These are phyloP conservation scores for Leptinotarsa juncta DNA, from an alignment of 2,888 invertebrate genomes.

Conservation along the genomic window DNA sequence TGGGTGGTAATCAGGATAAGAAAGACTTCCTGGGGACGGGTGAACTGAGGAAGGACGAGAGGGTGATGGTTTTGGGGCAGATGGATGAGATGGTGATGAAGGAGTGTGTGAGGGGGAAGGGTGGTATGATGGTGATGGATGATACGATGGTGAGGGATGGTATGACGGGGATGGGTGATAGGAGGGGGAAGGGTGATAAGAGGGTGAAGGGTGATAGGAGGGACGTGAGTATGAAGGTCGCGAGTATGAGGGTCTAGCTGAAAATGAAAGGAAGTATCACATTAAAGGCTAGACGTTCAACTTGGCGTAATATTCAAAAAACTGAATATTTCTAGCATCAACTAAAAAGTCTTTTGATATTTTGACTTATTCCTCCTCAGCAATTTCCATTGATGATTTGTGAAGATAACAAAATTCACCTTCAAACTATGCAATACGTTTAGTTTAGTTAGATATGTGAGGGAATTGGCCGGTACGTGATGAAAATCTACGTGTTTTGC, in stretches of 20 bases:
- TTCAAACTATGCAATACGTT: no score
- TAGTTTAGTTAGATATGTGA: no score
- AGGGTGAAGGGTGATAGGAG: slow-evolving; percentile 34
- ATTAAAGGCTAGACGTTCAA: no score
- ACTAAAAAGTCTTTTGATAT: no score
- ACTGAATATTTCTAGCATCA: no score
- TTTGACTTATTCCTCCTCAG: no score
- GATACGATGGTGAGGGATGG: slow-evolving; percentile 31
- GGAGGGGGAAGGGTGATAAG: slow-evolving; percentile 30
- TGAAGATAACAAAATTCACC: no score
- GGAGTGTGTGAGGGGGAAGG: slow-evolving; percentile 34
- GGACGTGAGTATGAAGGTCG: slow-evolving; percentile 25
- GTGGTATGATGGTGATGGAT: slow-evolving; percentile 32
- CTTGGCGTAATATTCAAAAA: no score
- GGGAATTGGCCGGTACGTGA: no score
- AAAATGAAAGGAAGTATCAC: slow-evolving; percentile 12
- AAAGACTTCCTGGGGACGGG: slow-evolving; percentile 27
- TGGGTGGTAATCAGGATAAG: slow-evolving; percentile 32
- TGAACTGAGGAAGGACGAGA: slow-evolving; percentile 28
- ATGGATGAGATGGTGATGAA: slow-evolving; percentile 30
- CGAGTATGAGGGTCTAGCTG: slow-evolving; percentile 32
- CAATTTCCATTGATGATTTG: no score
- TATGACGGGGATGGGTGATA: slow-evolving; percentile 36
- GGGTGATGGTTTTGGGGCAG: slow-evolving; percentile 20
- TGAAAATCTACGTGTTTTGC: no score